Conservation (phyloP, 2,888 invertebrate genomes). For the Hypomecis atomaria region DNA sequence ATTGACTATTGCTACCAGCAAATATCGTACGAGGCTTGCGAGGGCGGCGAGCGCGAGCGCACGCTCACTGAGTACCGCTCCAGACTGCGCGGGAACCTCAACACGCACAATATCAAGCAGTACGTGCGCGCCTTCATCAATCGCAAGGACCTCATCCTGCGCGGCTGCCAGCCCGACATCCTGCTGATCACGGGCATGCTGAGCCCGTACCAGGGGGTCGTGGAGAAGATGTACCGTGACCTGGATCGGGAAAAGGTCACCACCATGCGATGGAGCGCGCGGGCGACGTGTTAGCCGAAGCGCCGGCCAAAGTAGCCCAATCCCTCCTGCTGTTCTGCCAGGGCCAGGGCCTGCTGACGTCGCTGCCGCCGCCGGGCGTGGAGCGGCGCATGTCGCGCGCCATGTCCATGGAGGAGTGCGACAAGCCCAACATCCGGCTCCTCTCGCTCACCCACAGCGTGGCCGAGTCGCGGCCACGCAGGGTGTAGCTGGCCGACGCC, state of each 20-base stretch:
- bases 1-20: conserved; percentile 73
- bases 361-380: conserved; percentile 92
- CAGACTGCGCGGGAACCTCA: conserved; percentile 89
- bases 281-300: conserved; percentile 94
- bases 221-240: conserved; percentile 91
- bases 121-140: conserved; percentile 93
- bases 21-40: conserved; percentile 70
- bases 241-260: conserved; percentile 93
- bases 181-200: conserved; percentile 92
- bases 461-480: conserved; percentile 68
- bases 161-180: conserved; percentile 90
- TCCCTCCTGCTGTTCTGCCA: conserved; percentile 95
- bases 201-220: conserved; percentile 91
- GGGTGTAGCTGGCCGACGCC: conserved; percentile 59
- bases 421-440: conserved; percentile 90
- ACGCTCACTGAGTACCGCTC: conserved; percentile 91
- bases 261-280: conserved; percentile 91
- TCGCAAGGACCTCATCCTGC: conserved; percentile 88
- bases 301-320: conserved; percentile 95
- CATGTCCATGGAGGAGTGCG: conserved; percentile 93
- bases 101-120: conserved; percentile 91
- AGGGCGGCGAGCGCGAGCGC: conserved; percentile 87
- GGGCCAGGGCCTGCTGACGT: conserved; percentile 93
- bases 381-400: conserved; percentile 88
- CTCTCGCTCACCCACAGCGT: conserved; percentile 86